Conservation (phyloP, 2,113 vertebrate genomes). For the Megaceryle maxima region DNA sequence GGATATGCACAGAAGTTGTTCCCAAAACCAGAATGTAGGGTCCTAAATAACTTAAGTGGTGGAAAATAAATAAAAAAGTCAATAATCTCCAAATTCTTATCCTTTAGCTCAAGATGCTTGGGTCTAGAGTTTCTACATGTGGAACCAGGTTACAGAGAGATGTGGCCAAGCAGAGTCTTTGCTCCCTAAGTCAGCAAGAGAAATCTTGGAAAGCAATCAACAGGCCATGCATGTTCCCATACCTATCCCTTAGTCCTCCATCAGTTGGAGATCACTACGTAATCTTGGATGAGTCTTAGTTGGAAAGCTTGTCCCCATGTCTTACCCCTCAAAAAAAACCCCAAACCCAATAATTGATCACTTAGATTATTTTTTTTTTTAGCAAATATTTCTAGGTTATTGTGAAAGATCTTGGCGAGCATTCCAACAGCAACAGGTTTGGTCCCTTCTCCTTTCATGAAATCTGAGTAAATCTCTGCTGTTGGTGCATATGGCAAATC, state of each 20-base stretch:
- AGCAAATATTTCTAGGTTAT: neutral
- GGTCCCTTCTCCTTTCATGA: neutral
- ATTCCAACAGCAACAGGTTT: neutral
- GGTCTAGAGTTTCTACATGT: neutral
- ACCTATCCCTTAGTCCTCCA: neutral
- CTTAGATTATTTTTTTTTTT: neutral
- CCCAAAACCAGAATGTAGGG: neutral
- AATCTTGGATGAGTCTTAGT: neutral
- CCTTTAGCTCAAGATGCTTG: neutral
- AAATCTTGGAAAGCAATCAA: neutral
- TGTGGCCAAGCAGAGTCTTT: neutral
- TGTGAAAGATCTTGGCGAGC: neutral
- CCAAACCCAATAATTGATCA: neutral
- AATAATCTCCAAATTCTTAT: neutral
- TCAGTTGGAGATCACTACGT: neutral
- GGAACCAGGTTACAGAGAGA: neutral
- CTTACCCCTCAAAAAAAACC: neutral
- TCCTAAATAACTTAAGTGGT: neutral
- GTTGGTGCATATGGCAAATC: neutral
- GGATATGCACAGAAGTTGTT: neutral
- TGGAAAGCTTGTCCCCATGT: neutral
- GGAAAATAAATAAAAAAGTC: neutral
- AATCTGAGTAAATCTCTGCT: neutral
- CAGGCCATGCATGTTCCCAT: neutral
- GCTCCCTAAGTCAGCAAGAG: neutral